Conservation (phyloP, 1,140 invertebrate genomes). For the Pissodes strobi region DNA sequence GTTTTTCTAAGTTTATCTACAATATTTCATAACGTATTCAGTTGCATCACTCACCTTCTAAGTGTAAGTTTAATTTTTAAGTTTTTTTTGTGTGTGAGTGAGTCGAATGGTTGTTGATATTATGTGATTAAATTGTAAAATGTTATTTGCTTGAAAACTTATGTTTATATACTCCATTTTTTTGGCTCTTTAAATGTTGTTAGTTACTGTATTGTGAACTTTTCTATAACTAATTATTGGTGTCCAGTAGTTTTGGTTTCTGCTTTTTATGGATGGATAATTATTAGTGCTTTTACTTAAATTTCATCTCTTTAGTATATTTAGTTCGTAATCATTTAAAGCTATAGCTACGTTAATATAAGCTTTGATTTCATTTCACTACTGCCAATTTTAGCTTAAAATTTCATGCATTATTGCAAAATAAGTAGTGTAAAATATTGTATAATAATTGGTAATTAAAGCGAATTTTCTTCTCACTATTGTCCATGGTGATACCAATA, state of each 20-base stretch:
- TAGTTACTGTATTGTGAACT: conserved; percentile 2
- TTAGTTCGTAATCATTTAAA: background rate
- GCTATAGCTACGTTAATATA: background rate
- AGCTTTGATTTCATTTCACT: background rate
- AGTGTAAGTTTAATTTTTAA: conserved; percentile 20
- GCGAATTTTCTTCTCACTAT: too few species aligned
- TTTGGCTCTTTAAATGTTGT: background rate
- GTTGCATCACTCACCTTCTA: conserved; percentile 4
- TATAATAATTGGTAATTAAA: too few species aligned
- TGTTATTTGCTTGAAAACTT: too few species aligned
- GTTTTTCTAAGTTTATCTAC: background rate
- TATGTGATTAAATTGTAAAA: background rate
- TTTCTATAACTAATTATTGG: conserved; percentile 12
- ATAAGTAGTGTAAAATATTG: too few species aligned
- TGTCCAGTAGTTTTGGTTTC: background rate
- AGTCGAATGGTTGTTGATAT: conserved; percentile 29
- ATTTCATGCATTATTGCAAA: too few species aligned
- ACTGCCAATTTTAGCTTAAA: background rate
- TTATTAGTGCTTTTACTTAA: conserved; percentile 11
- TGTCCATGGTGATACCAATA: too few species aligned
- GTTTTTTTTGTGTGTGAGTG: conserved; percentile 27
- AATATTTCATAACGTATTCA: background rate
- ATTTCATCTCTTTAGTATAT: conserved; percentile 2
- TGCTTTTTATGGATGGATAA: conserved; percentile 2
- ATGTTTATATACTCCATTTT: conserved; percentile 3